A percentile compares a stretch with the other conserved stretches of the same genome.
Conservation (phyloP, 2,113 vertebrate genomes). For the Anoplopoma fimbria region DNA sequence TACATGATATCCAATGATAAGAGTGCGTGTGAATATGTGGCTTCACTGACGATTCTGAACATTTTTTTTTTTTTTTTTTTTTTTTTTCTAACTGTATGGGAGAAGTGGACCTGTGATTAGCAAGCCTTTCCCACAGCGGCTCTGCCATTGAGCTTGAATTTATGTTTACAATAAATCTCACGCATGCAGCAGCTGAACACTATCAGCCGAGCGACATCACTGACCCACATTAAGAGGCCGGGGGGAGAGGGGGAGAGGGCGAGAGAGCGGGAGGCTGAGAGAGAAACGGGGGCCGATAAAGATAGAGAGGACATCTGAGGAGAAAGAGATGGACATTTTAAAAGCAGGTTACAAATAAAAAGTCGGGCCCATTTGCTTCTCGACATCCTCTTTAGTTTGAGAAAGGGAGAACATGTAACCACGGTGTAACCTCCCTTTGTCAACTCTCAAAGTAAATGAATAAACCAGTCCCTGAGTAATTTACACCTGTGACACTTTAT, state of each 20-base stretch:
- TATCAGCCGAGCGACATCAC: slow-evolving; percentile 17
- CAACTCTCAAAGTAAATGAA: slow-evolving; percentile 46
- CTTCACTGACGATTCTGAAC: not conserved
- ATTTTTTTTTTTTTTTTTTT: too few relatives aligned
- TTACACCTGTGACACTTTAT: slow-evolving; percentile 36
- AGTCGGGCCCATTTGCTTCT: slow-evolving; percentile 40
- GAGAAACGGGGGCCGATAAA: slow-evolving; percentile 4
- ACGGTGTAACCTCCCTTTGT: slow-evolving; percentile 52
- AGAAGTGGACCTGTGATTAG: slow-evolving; percentile 13
- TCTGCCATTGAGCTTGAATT: slow-evolving; percentile 14
- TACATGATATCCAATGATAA: not conserved
- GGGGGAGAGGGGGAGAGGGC: not conserved
- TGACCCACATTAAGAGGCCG: slow-evolving; percentile 46
- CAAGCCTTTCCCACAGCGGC: slow-evolving; percentile 5
- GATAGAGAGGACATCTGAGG: slow-evolving; percentile 28
- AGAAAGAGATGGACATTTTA: slow-evolving; percentile 59
- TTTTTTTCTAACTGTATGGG: not conserved
- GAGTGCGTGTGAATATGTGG: not conserved
- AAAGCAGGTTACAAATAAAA: slow-evolving; percentile 52
- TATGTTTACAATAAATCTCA: slow-evolving; percentile 22
- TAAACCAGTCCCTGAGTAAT: slow-evolving; percentile 20
- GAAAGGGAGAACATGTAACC: slow-evolving; percentile 41
- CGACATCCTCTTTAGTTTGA: slow-evolving; percentile 13
- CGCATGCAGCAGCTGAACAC: slow-evolving; percentile 11
- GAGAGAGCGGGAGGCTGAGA: not conserved